Conservation (phyloP, 2,888 invertebrate genomes). For the Euzophera pinguis region DNA sequence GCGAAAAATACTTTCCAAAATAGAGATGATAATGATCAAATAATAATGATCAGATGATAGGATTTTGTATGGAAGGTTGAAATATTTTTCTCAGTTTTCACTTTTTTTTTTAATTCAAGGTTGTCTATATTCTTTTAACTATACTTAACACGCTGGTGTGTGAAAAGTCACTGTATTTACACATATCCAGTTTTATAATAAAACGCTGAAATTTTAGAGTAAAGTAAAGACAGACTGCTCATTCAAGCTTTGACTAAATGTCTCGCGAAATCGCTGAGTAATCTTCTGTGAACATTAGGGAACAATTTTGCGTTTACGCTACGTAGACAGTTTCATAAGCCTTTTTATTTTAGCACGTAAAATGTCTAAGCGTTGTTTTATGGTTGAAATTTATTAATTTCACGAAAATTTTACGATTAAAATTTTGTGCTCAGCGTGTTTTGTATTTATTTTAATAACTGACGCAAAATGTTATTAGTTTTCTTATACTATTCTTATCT, state of each 20-base stretch:
- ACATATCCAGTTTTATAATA: not conserved
- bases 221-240: not conserved
- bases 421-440: not conserved
- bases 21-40: no score
- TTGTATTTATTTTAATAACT: not conserved
- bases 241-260: not conserved
- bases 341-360: conserved; percentile 5
- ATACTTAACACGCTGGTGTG: no score
- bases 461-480: no score
- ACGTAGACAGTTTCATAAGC: conserved; percentile 8
- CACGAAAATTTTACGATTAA: not conserved
- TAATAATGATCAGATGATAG: no score
- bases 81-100: no score
- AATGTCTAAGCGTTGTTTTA: not conserved
- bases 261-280: not conserved
- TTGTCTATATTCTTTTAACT: no score
- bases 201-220: not conserved
- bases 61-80: no score
- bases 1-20: no score
- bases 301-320: conserved; percentile 1
- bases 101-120: no score
- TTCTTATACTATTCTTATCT: no score
- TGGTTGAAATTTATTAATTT: not conserved
- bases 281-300: not conserved
- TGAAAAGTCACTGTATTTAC: no score